phyloP scores from a whole-genome alignment of 2,797 vertebrate genomes.

The Malurus splendens region DNA sequence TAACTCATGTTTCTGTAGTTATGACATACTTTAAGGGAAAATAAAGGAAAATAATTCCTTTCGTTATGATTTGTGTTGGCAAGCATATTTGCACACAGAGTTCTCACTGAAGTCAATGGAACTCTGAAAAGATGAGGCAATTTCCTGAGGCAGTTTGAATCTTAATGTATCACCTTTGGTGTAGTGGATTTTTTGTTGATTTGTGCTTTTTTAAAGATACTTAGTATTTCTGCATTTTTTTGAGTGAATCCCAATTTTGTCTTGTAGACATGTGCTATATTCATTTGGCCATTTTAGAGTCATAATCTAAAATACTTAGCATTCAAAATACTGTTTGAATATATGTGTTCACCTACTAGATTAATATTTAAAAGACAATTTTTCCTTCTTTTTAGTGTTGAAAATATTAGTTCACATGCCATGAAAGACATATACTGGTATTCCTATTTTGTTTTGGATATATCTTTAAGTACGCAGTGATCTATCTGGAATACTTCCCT shows the following conservation, averaged over 20 bases:
- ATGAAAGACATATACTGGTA: neutral
- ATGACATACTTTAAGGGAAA: neutral
- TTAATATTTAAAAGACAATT: neutral
- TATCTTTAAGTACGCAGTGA: neutral
- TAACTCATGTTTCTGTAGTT: neutral
- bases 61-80: neutral
- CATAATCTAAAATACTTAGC: neutral
- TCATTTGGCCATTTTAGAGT: constrained; percentile 1
- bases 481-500: neutral
- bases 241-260: neutral
- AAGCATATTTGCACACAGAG: neutral
- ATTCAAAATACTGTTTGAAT: neutral
- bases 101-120: constrained; percentile 50
- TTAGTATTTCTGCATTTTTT: neutral
- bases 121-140: neutral
- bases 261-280: neutral
- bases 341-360: neutral
- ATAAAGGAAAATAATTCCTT: neutral
- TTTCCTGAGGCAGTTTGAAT: neutral
- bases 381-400: neutral
- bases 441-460: neutral
- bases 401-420: neutral
- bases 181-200: neutral
- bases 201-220: neutral
- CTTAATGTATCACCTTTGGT: neutral